phyloP scores from a whole-genome alignment of 2,113 vertebrate genomes.

The Hyla sarda region DNA sequence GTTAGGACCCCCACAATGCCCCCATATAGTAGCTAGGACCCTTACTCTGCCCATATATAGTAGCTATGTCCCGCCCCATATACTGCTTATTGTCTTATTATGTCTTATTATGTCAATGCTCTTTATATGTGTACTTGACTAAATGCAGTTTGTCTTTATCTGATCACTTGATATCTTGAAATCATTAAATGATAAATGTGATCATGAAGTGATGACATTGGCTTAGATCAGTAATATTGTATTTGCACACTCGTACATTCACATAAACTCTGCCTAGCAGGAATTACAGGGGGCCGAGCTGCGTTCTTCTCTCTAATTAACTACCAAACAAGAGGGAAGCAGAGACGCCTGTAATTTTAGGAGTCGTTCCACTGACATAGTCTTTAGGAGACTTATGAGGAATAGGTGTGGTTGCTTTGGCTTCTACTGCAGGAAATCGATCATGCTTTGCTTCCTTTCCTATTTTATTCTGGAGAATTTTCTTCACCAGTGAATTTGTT shows the following conservation, averaged over 20 bases:
- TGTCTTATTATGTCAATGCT: too few species aligned
- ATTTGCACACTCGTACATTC: background rate
- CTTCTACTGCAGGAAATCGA: conserved; percentile 5
- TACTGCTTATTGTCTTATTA: too few species aligned
- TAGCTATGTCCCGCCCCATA: too few species aligned
- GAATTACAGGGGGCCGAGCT: background rate
- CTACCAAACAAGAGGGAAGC: conserved; percentile 22
- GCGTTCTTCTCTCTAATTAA: conserved; percentile 40
- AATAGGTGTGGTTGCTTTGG: conserved; percentile 38
- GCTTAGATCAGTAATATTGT: too few species aligned
- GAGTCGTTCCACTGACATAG: background rate
- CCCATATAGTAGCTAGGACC: too few species aligned
- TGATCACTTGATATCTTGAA: background rate
- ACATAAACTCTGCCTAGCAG: background rate
- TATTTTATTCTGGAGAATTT: background rate
- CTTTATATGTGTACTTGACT: too few species aligned
- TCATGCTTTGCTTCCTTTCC: conserved; percentile 22
- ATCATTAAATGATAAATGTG: too few species aligned
- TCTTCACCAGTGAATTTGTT: background rate
- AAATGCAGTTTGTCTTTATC: background rate
- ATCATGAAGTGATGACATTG: too few species aligned
- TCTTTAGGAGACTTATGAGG: conserved; percentile 2
- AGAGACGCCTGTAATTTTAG: conserved; percentile 39
- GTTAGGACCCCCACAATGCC: too few species aligned
- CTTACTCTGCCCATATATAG: too few species aligned